phyloP scores from a whole-genome alignment of 2,113 vertebrate species.

The Ammodytes marinus region DNA sequence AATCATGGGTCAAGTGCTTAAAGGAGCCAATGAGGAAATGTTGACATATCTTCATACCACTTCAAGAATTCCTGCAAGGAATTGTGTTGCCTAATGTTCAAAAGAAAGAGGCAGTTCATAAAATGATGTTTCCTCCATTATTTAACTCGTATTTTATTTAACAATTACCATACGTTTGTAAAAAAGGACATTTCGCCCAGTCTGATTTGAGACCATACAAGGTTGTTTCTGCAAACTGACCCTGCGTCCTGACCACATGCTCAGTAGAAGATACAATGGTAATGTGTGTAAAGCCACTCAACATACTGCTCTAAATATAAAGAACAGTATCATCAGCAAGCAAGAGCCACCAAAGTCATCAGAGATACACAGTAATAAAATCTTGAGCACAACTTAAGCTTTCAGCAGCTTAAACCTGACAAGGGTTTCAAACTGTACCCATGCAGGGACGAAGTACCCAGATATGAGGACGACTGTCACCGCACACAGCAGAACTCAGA shows the following conservation, averaged over 20 bases:
- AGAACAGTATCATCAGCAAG: background rate
- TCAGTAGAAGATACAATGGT: background rate
- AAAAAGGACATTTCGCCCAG: background rate
- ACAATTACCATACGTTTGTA: too few species aligned
- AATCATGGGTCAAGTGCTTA: background rate
- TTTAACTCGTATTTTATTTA: background rate
- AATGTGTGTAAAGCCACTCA: background rate
- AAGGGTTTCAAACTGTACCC: background rate
- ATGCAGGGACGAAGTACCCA: background rate
- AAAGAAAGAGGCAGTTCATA: background rate
- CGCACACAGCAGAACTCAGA: background rate
- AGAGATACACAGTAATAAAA: background rate
- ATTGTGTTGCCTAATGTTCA: background rate
- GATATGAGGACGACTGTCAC: slow-evolving; percentile 14
- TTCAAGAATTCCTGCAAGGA: background rate
- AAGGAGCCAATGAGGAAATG: background rate
- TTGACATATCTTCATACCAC: background rate
- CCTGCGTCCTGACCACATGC: background rate
- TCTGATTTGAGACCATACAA: background rate
- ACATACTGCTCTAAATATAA: slow-evolving; percentile 20
- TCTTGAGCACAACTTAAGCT: background rate
- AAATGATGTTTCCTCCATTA: background rate
- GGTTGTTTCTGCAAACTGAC: background rate
- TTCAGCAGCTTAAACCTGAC: slow-evolving; percentile 9
- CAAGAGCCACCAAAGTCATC: background rate